phyloP scores from a whole-genome alignment of 2,113 vertebrate species.

The Synodontis membranacea region DNA sequence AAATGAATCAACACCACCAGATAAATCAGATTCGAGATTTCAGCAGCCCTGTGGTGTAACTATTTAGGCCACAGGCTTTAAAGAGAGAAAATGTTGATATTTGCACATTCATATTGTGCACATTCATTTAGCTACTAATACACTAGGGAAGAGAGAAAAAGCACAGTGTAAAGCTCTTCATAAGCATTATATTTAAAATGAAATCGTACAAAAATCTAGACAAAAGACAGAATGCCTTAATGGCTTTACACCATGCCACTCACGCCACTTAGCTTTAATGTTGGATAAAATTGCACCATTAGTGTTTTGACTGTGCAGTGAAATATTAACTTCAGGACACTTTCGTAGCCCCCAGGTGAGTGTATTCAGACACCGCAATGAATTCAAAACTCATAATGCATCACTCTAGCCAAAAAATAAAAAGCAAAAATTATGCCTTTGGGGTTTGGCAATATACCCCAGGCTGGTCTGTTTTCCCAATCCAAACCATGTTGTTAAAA shows the following conservation, averaged over 20 bases:
- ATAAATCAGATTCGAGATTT: background rate
- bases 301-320: background rate
- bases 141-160: background rate
- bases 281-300: background rate
- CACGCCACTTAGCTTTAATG: background rate
- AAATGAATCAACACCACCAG: background rate
- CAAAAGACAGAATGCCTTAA: background rate
- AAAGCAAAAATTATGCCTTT: background rate
- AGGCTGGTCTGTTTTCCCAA: background rate
- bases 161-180: background rate
- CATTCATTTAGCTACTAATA: background rate
- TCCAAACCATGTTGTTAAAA: background rate
- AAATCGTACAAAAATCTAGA: background rate
- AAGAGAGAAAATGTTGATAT: background rate
- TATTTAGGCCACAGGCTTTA: too few relatives aligned
- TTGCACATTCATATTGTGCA: background rate
- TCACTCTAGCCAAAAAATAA: background rate
- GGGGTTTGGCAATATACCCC: background rate
- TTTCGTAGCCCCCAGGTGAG: background rate
- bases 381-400: background rate
- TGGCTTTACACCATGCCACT: background rate
- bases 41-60: too few relatives aligned
- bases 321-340: constrained; percentile 27
- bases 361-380: constrained; percentile 6
- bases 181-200: background rate